phyloP scores from a whole-genome alignment of 1,140 invertebrate species.

The Arctopsyche grandis region DNA sequence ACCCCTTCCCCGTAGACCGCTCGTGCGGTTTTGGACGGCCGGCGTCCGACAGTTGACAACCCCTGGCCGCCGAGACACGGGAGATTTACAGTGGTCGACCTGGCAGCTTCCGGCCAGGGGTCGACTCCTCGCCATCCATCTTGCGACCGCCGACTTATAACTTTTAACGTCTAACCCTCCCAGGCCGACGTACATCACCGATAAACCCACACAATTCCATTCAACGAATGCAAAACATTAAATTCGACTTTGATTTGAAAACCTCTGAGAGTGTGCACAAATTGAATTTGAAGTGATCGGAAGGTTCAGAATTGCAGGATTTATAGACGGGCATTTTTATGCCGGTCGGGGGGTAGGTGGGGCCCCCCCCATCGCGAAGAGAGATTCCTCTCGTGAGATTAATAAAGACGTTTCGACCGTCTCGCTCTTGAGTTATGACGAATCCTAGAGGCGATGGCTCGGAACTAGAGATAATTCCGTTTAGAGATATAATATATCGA shows the following conservation, averaged over 20 bases:
- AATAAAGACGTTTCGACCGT: conserved; percentile 53
- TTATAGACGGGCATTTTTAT: too few species aligned
- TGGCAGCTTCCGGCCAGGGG: conserved; percentile 37
- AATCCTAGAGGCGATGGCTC: conserved; percentile 40
- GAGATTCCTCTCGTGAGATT: conserved; percentile 54
- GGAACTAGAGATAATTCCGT: conserved; percentile 47
- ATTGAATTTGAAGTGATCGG: too few species aligned
- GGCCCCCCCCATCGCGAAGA: conserved; percentile 39
- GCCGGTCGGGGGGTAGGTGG: neutral
- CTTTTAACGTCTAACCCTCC: conserved; percentile 41
- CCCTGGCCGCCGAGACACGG: conserved; percentile 28
- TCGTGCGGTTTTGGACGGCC: neutral
- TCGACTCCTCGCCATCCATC: conserved; percentile 39
- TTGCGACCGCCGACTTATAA: conserved; percentile 48
- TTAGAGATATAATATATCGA: conserved; percentile 45
- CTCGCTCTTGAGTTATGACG: conserved; percentile 51
- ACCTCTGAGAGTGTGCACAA: too few species aligned
- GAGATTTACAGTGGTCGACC: conserved; percentile 42
- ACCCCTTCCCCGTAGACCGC: neutral
- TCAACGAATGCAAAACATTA: neutral
- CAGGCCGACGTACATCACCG: conserved; percentile 23
- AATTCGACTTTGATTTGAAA: neutral
- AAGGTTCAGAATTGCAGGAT: neutral
- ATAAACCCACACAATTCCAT: too few species aligned
- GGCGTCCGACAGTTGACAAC: conserved; percentile 10